phyloP scores from a whole-genome alignment of 2,888 invertebrate species.

The Alviniconcha strummeri region DNA sequence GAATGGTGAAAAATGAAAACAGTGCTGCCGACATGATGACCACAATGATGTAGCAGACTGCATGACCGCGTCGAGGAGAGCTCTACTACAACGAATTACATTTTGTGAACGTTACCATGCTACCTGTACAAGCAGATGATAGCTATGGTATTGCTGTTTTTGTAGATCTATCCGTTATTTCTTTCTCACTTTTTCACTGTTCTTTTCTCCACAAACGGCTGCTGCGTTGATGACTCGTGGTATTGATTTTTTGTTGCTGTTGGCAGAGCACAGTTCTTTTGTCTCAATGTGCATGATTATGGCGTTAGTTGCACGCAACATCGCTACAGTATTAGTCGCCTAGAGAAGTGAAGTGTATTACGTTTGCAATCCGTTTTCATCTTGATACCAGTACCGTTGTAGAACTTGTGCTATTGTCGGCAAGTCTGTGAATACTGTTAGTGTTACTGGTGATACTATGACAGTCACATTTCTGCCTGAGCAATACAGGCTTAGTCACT shows the following conservation, averaged over 20 bases:
- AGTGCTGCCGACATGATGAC: slow-evolving; percentile 4
- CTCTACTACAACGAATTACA: neutral
- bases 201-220: neutral
- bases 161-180: neutral
- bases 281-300: neutral
- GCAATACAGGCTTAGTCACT: no score
- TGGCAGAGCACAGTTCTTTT: neutral
- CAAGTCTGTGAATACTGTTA: no score
- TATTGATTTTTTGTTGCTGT: slow-evolving; percentile 16
- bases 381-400: no score
- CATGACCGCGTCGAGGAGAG: no score
- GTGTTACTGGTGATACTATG: no score
- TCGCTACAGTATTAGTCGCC: no score
- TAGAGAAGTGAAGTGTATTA: no score
- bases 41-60: neutral
- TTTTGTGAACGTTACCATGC: slow-evolving; percentile 14
- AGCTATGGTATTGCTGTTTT: slow-evolving; percentile 21
- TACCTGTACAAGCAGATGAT: slow-evolving; percentile 13
- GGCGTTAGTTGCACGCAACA: no score
- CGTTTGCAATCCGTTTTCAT: no score
- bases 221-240: slow-evolving; percentile 3
- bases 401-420: no score
- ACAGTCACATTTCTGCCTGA: no score
- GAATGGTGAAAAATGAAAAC: slow-evolving; percentile 19
- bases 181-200: neutral